Base-by-base conservation (phyloP, 2,113 vertebrate species). In the Paracanthobrama guichenoti region DNA sequence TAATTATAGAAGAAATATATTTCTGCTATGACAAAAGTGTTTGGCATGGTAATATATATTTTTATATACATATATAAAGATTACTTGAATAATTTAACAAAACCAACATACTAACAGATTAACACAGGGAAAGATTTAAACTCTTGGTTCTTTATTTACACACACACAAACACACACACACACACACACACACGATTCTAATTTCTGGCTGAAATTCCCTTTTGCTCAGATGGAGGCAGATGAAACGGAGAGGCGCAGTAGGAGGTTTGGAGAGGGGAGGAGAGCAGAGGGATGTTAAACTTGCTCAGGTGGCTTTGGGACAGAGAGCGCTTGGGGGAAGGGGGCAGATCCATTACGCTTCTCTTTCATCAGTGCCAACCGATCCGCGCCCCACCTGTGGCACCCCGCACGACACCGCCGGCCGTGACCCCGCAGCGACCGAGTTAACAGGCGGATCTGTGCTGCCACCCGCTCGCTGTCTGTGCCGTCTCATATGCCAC, bases 401-500 rank as follows among this genome's bases (percentile, higher is more conserved):
- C 86, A 83, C 83, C 89, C 78, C 35, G 85, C 86, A 73, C 1
- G 75, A 71, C 78, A 31, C 44, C 72, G 42, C 46, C 53, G 20
- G 89, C 78, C 66, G 75, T 77, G 73, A 89, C 86, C 88, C 83
- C 74, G 57, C 71, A 87, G 89, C 90, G 88, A 91, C 89, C 79
- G 86, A 89, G 89, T 90, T 90, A 89, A 91, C 86, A 84, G 89
- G 86, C 81, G 35, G 89, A 90, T 90, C 89, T 88, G 90, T 91
- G 88, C 82, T 6, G 66, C 35, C 71, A 81, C 81, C 88, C 89
- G 87, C 92, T 90, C 88, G 88, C 89, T 81, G 86, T 82, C 86
- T 42, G 55, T 28, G 28, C 76, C 16, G 76, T 80, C 75, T 76
- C 76, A 88, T 87, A 89, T 89, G 78, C 67, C 88, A 87, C 89